Base-by-base conservation (phyloP, 2,113 vertebrate species). In the Stegastes partitus region DNA sequence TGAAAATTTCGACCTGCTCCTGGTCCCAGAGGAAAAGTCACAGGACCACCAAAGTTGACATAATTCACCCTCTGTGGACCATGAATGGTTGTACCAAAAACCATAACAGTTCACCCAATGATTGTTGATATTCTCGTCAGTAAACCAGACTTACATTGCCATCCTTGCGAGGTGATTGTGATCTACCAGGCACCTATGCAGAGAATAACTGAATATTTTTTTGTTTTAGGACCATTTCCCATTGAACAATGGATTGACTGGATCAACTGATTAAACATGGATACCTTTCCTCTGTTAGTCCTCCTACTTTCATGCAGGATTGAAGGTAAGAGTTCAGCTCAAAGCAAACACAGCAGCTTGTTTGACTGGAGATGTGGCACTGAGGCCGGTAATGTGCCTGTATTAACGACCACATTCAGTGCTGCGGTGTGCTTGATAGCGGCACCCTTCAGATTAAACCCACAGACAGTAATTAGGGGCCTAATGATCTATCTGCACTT, bases 311-410 rank as follows among this genome's bases (percentile, higher is more conserved):
- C 79, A 11, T 87, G 26, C 71, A 28, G 31, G 53, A 72, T 55
- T 82, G 69, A 88, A 87, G 92, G 94, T 95, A 72, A 92, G 85
- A 39, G 21, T 53, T 72, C 21, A 61, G 22, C 16, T 69, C 25
- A 65, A 39, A 74, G 44, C 68, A 79, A 81, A 85, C 25, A 59
- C 6, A 63, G 42, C 18, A 19, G 31, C 25, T 54, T 56, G 28
- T 74, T 42, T 76, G 65, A 45, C 15, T 64, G 39, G 7, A 54
- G 25, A 54, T 42, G 39, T 58, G 53, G 63, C 62, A 58, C 12
- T 45, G 28, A 66, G 22, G 21, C 56, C 74, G 44, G 49, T 80
- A 8, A 63, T 65, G 44, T 56, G 42, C 23, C 34, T n/a, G 31
- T 79, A 50, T 74, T 67, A 78, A 70, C 18, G 31, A 14, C 39